Evolutionary conservation across 2,888 invertebrate species (phyloP).

Genomic region (Unio pictorum): DNA sequence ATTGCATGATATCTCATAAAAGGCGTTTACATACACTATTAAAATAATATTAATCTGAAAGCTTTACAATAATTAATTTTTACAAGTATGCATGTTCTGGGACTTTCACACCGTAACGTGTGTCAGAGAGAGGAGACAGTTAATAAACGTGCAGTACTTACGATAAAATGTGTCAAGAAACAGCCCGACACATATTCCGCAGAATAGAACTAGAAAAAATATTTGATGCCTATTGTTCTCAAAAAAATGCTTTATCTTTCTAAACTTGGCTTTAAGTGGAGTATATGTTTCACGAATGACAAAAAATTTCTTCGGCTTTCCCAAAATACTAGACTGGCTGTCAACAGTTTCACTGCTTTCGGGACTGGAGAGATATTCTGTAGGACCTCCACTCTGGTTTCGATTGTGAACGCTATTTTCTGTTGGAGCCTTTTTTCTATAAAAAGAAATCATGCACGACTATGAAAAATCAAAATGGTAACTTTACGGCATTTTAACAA

Average conservation of each 20-base stretch:
- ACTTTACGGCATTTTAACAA: too few species aligned
- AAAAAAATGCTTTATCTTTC: conserved; percentile 71
- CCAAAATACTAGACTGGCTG: too few species aligned
- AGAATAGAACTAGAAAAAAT: conserved; percentile 77
- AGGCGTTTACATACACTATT: too few species aligned
- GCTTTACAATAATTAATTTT: too few species aligned
- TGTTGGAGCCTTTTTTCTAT: too few species aligned
- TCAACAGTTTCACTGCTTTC: too few species aligned
- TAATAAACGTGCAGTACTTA: conserved; percentile 65
- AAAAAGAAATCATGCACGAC: too few species aligned
- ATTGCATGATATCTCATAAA: background rate
- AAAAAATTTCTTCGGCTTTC: conserved; percentile 30
- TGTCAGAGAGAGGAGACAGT: background rate
- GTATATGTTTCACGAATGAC: conserved; percentile 59
- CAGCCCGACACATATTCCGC: conserved; percentile 74
- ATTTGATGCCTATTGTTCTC: conserved; percentile 76
- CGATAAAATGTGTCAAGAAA: conserved; percentile 78
- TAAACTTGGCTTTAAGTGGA: conserved; percentile 56
- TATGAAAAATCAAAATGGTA: too few species aligned
- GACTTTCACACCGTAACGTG: background rate
- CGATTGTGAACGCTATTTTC: too few species aligned
- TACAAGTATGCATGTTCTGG: background rate
- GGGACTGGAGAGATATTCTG: too few species aligned
- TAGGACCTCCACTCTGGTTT: background rate
- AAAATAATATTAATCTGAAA: too few species aligned